Evolutionary conservation across 2,113 vertebrate genomes (phyloP).

Genomic region (Nymphicus hollandicus): DNA sequence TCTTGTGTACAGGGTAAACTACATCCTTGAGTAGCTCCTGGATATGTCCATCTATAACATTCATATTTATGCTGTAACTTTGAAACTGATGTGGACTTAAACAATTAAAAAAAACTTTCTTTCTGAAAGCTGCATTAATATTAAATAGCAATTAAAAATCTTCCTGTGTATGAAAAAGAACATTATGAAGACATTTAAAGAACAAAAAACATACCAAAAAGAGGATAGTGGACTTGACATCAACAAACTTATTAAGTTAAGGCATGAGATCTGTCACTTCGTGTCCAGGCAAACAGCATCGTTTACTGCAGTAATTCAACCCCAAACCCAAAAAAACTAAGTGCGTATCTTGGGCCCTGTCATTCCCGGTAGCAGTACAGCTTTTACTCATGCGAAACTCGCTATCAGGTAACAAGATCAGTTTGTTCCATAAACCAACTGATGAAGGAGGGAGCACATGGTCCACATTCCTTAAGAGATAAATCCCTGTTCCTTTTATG

Average conservation of each 20-base stretch:
- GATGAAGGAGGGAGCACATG: background rate
- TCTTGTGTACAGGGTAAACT: background rate
- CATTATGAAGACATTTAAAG: background rate
- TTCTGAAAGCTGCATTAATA: background rate
- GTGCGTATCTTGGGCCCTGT: background rate
- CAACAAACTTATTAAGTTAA: background rate
- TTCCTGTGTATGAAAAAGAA: background rate
- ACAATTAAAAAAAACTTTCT: background rate
- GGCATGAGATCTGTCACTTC: background rate
- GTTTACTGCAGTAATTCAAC: background rate
- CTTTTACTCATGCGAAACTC: background rate
- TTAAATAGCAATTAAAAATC: background rate
- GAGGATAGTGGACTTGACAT: background rate
- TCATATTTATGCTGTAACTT: background rate
- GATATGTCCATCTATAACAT: background rate
- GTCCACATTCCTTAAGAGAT: accelerated
- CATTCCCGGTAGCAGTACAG: accelerated
- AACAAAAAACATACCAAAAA: background rate
- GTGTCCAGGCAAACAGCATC: background rate
- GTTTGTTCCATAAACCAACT: background rate
- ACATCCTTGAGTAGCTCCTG: background rate
- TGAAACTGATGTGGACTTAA: background rate
- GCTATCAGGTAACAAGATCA: background rate
- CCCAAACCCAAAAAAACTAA: background rate
- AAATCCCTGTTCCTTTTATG: background rate